A percentile compares a stretch with the other conserved stretches of the same genome.
These are phyloP conservation scores for Cheumatopsyche charites DNA, from an alignment of 1,140 invertebrate species.

Conservation along the genomic window DNA sequence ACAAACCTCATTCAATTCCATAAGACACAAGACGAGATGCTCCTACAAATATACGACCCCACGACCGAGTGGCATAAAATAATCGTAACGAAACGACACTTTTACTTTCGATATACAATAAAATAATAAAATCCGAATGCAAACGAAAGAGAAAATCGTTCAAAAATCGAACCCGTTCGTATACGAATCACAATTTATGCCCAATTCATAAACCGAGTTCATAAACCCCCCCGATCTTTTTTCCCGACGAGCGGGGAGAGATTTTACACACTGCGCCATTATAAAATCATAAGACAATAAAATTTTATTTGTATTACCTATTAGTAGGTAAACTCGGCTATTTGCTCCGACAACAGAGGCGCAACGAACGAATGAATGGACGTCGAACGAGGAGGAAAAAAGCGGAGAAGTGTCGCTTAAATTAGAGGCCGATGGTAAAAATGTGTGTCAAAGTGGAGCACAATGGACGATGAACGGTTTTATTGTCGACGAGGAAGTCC, in stretches of 20 bases:
- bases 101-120: conserved; percentile 34
- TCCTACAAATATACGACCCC: too few species aligned
- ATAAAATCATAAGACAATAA: conserved; percentile 50
- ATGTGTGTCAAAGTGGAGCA: conserved; percentile 8
- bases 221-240: conserved; percentile 45
- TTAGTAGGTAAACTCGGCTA: conserved; percentile 46
- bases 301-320: conserved; percentile 49
- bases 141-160: background rate
- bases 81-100: conserved; percentile 35
- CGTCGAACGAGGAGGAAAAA: background rate
- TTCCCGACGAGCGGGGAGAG: conserved; percentile 33
- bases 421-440: background rate
- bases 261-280: conserved; percentile 46
- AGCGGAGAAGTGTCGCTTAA: background rate
- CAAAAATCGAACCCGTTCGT: conserved; percentile 10
- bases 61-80: background rate
- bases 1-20: too few species aligned
- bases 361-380: background rate
- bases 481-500: conserved; percentile 30
- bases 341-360: conserved; percentile 40
- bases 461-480: conserved; percentile 35
- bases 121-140: conserved; percentile 30
- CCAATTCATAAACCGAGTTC: conserved; percentile 47
- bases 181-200: conserved; percentile 45
- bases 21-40: too few species aligned